Evolutionary conservation across 1,140 invertebrate species (phyloP).

Genomic region (Heliconius congener): DNA sequence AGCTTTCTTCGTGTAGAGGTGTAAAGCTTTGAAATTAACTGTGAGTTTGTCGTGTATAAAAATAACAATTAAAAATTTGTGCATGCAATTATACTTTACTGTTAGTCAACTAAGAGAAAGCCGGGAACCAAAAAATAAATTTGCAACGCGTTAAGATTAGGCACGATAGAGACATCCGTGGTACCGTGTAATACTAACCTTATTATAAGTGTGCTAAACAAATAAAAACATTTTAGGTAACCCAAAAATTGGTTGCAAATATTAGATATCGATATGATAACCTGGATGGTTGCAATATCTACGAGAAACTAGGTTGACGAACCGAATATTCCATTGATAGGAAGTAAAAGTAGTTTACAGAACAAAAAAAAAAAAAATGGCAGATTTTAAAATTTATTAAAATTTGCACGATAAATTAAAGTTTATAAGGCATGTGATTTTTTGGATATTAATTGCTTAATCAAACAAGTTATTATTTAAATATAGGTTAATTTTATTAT

Average conservation of each 20-base stretch:
- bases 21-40: background rate
- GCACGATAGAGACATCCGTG: conserved; percentile 28
- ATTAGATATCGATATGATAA: conserved; percentile 32
- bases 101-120: conserved; percentile 37
- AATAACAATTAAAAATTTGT: conserved; percentile 27
- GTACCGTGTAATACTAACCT: conserved; percentile 39
- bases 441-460: background rate
- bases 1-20: background rate
- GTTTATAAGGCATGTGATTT: background rate
- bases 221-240: conserved; percentile 27
- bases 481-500: background rate
- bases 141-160: conserved; percentile 38
- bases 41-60: background rate
- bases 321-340: background rate
- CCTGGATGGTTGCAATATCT: conserved; percentile 17
- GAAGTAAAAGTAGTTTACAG: conserved; percentile 9
- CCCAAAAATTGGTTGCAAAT: conserved; percentile 19
- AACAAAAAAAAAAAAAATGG: background rate
- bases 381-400: background rate
- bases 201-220: conserved; percentile 26
- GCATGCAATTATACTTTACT: conserved; percentile 37
- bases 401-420: background rate
- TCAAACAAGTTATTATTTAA: background rate
- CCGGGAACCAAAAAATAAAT: conserved; percentile 32
- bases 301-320: conserved; percentile 19